Evolutionary conservation across 1,140 invertebrate genomes (phyloP).

Genomic region (Hycleus cichorii): DNA sequence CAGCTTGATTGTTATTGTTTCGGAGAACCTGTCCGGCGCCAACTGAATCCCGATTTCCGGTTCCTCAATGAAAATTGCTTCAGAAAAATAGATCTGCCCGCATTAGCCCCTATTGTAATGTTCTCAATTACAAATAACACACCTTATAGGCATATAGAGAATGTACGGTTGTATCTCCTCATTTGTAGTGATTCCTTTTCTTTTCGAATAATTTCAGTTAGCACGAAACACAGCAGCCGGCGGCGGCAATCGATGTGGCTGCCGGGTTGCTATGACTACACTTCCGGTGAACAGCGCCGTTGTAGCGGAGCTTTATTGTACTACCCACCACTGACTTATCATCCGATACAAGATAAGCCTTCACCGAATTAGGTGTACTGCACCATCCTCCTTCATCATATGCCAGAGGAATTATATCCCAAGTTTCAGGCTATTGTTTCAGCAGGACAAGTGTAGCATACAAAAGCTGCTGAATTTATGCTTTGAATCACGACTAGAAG

Average conservation of each 20-base stretch:
- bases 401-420: neutral
- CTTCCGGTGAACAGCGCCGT: constrained; percentile 30
- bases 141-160: too few relatives aligned
- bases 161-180: too few relatives aligned
- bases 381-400: neutral
- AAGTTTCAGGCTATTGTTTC: constrained; percentile 11
- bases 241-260: constrained; percentile 36
- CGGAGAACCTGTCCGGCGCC: too few relatives aligned
- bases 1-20: too few relatives aligned
- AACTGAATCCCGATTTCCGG: too few relatives aligned
- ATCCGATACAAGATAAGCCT: constrained; percentile 14
- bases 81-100: too few relatives aligned
- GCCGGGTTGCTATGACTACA: constrained; percentile 33
- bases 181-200: too few relatives aligned
- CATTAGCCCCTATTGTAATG: too few relatives aligned
- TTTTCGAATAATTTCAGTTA: constrained; percentile 18
- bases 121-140: too few relatives aligned
- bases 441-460: neutral
- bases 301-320: constrained; percentile 12
- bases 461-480: too few relatives aligned
- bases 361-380: constrained; percentile 17
- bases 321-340: constrained; percentile 18
- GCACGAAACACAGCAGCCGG: constrained; percentile 15
- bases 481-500: too few relatives aligned
- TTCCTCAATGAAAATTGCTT: too few relatives aligned